Evolutionary conservation across 1,140 invertebrate genomes (phyloP).

Genomic region (Drosophila bocki): DNA sequence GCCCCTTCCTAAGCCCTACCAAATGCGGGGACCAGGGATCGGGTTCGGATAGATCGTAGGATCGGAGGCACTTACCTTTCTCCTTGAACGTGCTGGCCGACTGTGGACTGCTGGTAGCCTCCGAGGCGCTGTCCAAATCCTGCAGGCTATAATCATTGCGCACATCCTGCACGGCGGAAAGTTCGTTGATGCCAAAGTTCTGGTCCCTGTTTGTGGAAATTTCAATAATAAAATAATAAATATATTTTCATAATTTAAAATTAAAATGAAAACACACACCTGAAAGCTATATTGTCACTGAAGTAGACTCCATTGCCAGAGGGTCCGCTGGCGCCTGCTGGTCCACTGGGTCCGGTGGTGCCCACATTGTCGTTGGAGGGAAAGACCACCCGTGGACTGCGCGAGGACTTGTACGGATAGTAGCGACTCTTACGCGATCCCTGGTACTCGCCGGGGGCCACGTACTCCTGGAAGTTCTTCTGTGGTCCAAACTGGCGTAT

Average conservation of each 20-base stretch:
- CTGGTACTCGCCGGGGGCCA: constrained; percentile 65
- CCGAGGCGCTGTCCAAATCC: constrained; percentile 85
- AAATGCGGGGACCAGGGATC: constrained; percentile 29
- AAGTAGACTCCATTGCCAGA: constrained; percentile 83
- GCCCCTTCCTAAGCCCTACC: constrained; percentile 59
- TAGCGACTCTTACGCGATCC: constrained; percentile 78
- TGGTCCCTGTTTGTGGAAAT: constrained; percentile 85
- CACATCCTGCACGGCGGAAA: constrained; percentile 86
- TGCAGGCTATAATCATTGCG: constrained; percentile 86
- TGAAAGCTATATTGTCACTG: constrained; percentile 87
- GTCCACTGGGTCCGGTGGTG: constrained; percentile 78
- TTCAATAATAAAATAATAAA: neutral
- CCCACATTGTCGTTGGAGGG: constrained; percentile 86
- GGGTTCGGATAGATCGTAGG: neutral
- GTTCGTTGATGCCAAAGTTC: constrained; percentile 86
- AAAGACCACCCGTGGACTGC: constrained; percentile 87
- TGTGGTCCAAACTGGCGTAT: constrained; percentile 74
- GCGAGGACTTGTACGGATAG: constrained; percentile 84
- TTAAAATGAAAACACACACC: constrained; percentile 41
- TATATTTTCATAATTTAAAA: neutral
- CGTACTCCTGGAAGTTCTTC: constrained; percentile 79
- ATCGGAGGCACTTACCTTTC: constrained; percentile 85
- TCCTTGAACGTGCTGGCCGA: constrained; percentile 86
- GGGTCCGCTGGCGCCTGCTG: constrained; percentile 63
- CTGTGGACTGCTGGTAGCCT: constrained; percentile 75